Conservation (phyloP, 2,113 vertebrate genomes). For the Pollachius pollachius region DNA sequence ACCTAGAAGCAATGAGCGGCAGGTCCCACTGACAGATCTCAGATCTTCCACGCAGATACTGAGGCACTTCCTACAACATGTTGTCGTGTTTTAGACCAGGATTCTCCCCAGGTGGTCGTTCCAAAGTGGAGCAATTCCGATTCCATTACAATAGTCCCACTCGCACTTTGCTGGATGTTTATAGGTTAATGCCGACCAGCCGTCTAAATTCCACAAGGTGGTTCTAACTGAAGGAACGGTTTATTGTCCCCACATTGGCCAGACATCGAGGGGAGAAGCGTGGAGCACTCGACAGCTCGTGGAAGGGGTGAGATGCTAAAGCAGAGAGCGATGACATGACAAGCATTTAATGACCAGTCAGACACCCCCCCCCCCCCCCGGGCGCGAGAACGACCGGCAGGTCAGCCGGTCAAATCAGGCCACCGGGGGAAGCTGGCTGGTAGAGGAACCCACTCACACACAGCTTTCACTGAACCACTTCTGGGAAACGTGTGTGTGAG, state of each 20-base stretch:
- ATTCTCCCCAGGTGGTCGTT: conserved; percentile 44
- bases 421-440: conserved; percentile 9
- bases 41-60: conserved; percentile 5
- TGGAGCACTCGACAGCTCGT: conserved; percentile 26
- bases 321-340: conserved; percentile 10
- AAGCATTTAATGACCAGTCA: conserved; percentile 27
- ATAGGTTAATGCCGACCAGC: too few relatives aligned
- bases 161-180: too few relatives aligned
- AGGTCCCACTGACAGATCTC: conserved; percentile 20
- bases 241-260: not conserved
- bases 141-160: too few relatives aligned
- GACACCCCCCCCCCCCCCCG: conserved; percentile 11
- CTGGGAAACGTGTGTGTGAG: conserved; percentile 6
- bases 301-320: conserved; percentile 34
- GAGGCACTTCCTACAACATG: conserved; percentile 24
- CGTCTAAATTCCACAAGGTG: too few relatives aligned
- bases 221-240: too few relatives aligned
- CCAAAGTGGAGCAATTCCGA: not conserved
- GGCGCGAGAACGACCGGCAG: conserved; percentile 9
- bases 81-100: conserved; percentile 22
- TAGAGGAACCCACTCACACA: conserved; percentile 14
- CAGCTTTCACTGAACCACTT: conserved; percentile 37
- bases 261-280: conserved; percentile 20
- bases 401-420: conserved; percentile 28
- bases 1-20: too few relatives aligned